These are phyloP conservation scores for Mus pahari DNA, from an alignment of 2,113 vertebrate species.

Conservation along the genomic window DNA sequence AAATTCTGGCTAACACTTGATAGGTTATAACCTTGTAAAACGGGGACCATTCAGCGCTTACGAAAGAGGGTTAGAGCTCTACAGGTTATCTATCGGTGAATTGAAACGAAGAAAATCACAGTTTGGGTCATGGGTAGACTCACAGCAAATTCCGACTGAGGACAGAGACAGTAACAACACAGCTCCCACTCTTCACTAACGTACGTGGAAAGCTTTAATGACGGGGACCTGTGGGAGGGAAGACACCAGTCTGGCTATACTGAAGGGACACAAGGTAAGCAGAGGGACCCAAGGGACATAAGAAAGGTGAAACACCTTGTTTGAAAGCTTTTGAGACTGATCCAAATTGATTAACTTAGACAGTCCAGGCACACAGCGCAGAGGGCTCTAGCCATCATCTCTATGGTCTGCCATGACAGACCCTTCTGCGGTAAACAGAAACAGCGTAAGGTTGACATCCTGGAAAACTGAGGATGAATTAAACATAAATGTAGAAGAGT, in stretches of 20 bases:
- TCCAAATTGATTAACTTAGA: background rate
- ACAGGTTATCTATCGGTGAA: background rate
- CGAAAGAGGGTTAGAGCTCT: background rate
- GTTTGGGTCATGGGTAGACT: background rate
- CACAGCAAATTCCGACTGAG: fast-evolving
- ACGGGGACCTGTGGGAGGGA: background rate
- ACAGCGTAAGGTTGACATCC: background rate
- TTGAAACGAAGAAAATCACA: conserved; percentile 15
- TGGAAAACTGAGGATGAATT: background rate
- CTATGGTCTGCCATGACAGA: background rate
- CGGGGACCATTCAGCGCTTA: background rate
- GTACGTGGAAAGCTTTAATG: background rate
- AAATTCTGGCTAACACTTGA: conserved; percentile 26
- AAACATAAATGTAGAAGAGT: conserved; percentile 16
- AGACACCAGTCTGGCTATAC: background rate
- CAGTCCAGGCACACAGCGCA: background rate
- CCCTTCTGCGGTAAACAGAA: background rate
- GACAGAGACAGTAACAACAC: background rate
- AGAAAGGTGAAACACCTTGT: background rate
- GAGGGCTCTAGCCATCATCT: background rate
- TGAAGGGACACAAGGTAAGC: background rate
- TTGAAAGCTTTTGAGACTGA: background rate
- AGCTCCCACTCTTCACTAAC: background rate
- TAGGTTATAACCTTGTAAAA: conserved; percentile 26
- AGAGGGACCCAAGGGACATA: background rate